Percentiles rank a stretch among this genome's conserved stretches.
These are phyloP conservation scores for Acromyrmex charruanus DNA, from an alignment of 1,140 invertebrate genomes.

Conservation along the genomic window DNA sequence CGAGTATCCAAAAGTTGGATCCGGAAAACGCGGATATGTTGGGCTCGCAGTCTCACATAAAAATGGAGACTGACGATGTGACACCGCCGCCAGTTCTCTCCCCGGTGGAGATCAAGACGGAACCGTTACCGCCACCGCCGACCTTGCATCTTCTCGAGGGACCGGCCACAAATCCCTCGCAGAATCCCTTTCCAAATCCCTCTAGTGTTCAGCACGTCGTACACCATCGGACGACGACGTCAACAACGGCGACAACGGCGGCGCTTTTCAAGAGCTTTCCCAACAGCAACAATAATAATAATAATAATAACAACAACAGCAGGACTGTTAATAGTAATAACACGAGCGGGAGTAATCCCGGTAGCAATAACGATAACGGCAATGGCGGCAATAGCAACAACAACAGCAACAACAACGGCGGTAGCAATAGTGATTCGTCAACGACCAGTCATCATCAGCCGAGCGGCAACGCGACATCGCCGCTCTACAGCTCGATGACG, in stretches of 20 bases:
- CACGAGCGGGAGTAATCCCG: conserved; percentile 52
- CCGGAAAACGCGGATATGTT: conserved; percentile 96
- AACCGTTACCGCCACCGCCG: conserved; percentile 86
- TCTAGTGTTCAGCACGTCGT: conserved; percentile 80
- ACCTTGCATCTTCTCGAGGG: conserved; percentile 86
- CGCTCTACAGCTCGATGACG: conserved; percentile 85
- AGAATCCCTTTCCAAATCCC: conserved; percentile 76
- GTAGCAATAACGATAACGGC: conserved; percentile 67
- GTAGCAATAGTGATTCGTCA: conserved; percentile 82
- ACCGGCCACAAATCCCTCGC: conserved; percentile 72
- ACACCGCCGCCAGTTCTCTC: conserved; percentile 90
- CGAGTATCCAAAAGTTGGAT: conserved; percentile 95
- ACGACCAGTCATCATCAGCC: conserved; percentile 81
- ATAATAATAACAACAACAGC: conserved; percentile 22
- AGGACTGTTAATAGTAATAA: conserved; percentile 9
- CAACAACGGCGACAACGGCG: conserved; percentile 62
- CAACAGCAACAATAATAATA: conserved; percentile 66
- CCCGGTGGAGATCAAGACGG: conserved; percentile 91
- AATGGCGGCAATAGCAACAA: conserved; percentile 69
- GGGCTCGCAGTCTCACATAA: conserved; percentile 88
- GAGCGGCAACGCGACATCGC: conserved; percentile 81
- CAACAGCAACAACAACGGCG: conserved; percentile 66
- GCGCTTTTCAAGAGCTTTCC: conserved; percentile 70
- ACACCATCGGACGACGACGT: conserved; percentile 79
- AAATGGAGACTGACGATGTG: conserved; percentile 91